A percentile compares a stretch with the other conserved stretches of the same genome.
Evolutionary conservation across 92 coral and sea anemone species (phyloP).

Genomic region (Pocillopora meandrina): DNA sequence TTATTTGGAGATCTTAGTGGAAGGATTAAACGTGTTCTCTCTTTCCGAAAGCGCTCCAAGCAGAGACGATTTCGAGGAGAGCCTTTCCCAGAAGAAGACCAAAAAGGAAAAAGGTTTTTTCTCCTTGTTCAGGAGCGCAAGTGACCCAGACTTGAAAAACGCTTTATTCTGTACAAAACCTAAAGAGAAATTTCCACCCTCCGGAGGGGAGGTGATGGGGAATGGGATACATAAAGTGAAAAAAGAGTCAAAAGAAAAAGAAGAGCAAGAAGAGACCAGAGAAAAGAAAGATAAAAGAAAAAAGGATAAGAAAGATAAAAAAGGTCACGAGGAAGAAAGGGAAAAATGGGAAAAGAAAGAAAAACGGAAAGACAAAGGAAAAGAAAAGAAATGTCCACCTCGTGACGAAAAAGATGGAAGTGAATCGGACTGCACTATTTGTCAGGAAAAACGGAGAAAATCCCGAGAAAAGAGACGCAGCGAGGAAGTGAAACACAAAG

Average conservation of each 20-base stretch:
- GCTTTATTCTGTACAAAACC: slow-evolving; percentile 54
- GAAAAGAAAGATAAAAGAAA: slow-evolving; percentile 45
- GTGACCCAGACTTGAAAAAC: slow-evolving; percentile 82
- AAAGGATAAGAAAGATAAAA: slow-evolving; percentile 47
- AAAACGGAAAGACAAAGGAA: slow-evolving; percentile 43
- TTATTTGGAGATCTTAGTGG: background rate
- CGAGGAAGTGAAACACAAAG: slow-evolving; percentile 38
- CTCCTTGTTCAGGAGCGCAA: slow-evolving; percentile 82
- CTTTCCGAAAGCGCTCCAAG: slow-evolving; percentile 57
- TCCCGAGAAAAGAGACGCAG: slow-evolving; percentile 29
- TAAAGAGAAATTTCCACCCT: slow-evolving; percentile 48
- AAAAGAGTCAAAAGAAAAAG: slow-evolving; percentile 46
- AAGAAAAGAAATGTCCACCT: slow-evolving; percentile 41
- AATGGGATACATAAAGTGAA: slow-evolving; percentile 30
- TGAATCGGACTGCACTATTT: slow-evolving; percentile 37
- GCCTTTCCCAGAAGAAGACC: slow-evolving; percentile 16
- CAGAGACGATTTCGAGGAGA: slow-evolving; percentile 56
- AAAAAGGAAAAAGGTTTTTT: slow-evolving; percentile 62
- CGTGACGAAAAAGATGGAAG: slow-evolving; percentile 45
- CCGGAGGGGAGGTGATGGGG: slow-evolving; percentile 41
- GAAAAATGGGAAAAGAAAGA: slow-evolving; percentile 57
- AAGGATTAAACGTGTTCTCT: background rate
- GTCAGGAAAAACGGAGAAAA: slow-evolving; percentile 34
- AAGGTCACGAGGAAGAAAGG: slow-evolving; percentile 50
- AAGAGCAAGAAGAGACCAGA: slow-evolving; percentile 39